Conservation (phyloP, 2,113 vertebrate genomes). For the Maccullochella peelii region DNA sequence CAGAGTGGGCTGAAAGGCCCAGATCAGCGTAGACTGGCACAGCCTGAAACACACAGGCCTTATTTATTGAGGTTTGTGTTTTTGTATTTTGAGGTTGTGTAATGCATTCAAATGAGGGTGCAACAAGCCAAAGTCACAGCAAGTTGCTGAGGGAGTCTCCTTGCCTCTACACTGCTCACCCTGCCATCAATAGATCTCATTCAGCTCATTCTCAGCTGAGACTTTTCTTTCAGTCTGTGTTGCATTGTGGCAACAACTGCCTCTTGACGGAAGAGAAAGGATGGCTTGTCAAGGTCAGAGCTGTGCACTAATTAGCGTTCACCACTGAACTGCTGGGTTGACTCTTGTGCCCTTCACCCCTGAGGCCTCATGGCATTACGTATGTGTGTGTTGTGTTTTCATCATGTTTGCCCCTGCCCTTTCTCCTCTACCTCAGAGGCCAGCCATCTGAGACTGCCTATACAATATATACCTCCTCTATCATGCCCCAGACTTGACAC, state of each 20-base stretch:
- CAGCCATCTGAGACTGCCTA: constrained; percentile 67
- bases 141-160: constrained; percentile 73
- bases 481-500: constrained; percentile 60
- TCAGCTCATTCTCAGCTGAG: too few species aligned
- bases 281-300: constrained; percentile 80
- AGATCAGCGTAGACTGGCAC: constrained; percentile 53
- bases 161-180: constrained; percentile 70
- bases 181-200: constrained; percentile 79
- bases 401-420: constrained; percentile 61
- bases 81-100: constrained; percentile 75
- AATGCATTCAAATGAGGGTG: constrained; percentile 80
- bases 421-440: constrained; percentile 50
- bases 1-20: constrained; percentile 76
- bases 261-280: constrained; percentile 67
- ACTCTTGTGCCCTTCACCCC: constrained; percentile 76
- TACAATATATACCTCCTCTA: constrained; percentile 56
- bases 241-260: constrained; percentile 71
- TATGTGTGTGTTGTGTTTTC: constrained; percentile 63
- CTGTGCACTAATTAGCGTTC: constrained; percentile 79
- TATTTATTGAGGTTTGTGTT: constrained; percentile 79
- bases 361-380: constrained; percentile 64
- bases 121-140: constrained; percentile 78
- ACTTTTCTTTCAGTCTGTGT: constrained; percentile 66
- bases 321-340: constrained; percentile 68
- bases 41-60: constrained; percentile 66